phyloP scores from a whole-genome alignment of 2,888 invertebrate genomes.

The Encarsia formosa region DNA sequence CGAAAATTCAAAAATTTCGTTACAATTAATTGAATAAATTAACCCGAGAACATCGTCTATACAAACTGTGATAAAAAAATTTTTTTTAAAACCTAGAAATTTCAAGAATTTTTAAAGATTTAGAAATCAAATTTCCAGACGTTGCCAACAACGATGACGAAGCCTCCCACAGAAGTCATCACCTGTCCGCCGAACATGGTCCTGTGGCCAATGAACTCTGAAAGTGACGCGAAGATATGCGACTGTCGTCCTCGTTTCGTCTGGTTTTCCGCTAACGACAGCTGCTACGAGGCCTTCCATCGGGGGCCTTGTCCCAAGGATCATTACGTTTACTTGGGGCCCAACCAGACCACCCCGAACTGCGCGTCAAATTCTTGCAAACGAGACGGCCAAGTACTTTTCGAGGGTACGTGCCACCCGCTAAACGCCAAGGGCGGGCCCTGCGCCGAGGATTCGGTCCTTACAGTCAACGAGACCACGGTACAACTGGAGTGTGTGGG shows the following conservation, averaged over 20 bases:
- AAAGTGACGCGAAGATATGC: constrained; percentile 62
- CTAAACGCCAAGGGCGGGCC: constrained; percentile 48
- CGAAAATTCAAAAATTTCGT: no score
- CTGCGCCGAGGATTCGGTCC: constrained; percentile 53
- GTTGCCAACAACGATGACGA: no score
- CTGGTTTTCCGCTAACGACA: constrained; percentile 60
- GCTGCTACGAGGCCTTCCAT: constrained; percentile 62
- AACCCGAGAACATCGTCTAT: no score
- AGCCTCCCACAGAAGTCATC: no score
- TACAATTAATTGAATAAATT: no score
- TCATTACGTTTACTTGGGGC: constrained; percentile 57
- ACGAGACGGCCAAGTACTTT: constrained; percentile 54
- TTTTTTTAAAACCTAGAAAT: no score
- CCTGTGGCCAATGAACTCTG: constrained; percentile 63
- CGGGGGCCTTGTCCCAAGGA: constrained; percentile 61
- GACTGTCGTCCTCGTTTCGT: constrained; percentile 53
- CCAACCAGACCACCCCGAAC: constrained; percentile 55
- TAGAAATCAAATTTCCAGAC: no score
- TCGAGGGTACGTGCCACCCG: constrained; percentile 53
- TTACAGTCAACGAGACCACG: constrained; percentile 62
- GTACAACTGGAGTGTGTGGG: constrained; percentile 56
- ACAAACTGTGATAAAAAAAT: no score
- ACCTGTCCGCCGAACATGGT: constrained; percentile 65
- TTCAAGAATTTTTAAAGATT: no score
- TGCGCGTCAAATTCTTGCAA: constrained; percentile 63